A percentile compares a stretch with the other conserved stretches of the same genome.
Evolutionary conservation across 2,888 invertebrate genomes (phyloP).

Genomic region (Lingula anatina): DNA sequence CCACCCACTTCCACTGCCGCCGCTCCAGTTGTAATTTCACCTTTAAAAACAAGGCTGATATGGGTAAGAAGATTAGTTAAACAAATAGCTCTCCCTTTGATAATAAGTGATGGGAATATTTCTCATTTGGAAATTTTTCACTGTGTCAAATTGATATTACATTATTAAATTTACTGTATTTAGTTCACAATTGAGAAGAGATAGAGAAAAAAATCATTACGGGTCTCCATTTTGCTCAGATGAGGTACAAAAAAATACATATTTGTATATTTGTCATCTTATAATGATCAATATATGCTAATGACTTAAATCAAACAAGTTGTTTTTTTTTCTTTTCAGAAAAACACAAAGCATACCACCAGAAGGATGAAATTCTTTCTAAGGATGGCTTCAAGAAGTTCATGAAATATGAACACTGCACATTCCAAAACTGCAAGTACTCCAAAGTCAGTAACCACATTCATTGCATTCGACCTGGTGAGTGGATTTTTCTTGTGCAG

Average conservation of each 20-base stretch:
- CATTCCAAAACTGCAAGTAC: slow-evolving; percentile 86
- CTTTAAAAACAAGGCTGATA: slow-evolving; percentile 98
- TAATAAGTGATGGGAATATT: too few species aligned
- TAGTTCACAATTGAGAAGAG: too few species aligned
- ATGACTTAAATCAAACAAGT: too few species aligned
- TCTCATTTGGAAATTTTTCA: too few species aligned
- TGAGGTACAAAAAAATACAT: too few species aligned
- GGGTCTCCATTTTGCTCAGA: too few species aligned
- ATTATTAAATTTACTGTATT: neutral
- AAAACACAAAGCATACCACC: slow-evolving; percentile 97
- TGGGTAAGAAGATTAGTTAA: slow-evolving; percentile 76
- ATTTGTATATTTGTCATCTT: too few species aligned
- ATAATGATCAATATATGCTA: too few species aligned
- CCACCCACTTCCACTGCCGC: slow-evolving; percentile 96
- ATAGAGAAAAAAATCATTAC: too few species aligned
- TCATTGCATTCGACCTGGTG: slow-evolving; percentile 79
- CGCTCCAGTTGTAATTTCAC: slow-evolving; percentile 87
- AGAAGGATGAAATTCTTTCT: slow-evolving; percentile 91
- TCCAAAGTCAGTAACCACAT: slow-evolving; percentile 96
- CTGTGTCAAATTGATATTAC: neutral
- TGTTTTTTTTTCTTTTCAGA: slow-evolving; percentile 73
- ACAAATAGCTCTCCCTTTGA: too few species aligned
- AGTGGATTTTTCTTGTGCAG: too few species aligned
- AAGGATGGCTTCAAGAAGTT: slow-evolving; percentile 98
- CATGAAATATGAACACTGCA: slow-evolving; percentile 92